These are phyloP conservation scores for Neopelma chrysocephalum DNA, from an alignment of 2,797 vertebrate species.

Conservation along the genomic window DNA sequence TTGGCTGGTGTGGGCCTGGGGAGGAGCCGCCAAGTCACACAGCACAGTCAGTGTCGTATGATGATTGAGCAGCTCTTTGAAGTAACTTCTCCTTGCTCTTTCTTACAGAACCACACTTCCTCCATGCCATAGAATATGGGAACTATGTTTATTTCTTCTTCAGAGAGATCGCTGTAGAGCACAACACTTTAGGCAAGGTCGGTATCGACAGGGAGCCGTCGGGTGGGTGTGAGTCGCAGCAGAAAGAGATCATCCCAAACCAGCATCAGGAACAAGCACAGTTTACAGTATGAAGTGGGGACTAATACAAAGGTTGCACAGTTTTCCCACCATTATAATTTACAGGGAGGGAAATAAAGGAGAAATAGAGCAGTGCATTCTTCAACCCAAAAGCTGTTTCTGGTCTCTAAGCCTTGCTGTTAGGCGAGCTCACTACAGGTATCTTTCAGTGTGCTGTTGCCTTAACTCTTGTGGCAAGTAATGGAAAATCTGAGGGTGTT, in stretches of 20 bases:
- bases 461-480: slow-evolving; percentile 28
- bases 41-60: neutral
- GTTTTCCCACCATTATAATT: neutral
- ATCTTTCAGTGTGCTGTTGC: slow-evolving; percentile 2
- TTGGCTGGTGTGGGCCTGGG: neutral
- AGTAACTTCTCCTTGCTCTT: slow-evolving; percentile 36
- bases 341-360: neutral
- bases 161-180: slow-evolving; percentile 96
- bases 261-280: neutral
- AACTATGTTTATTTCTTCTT: slow-evolving; percentile 99
- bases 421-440: neutral
- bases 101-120: slow-evolving; percentile 94
- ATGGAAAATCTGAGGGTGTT: slow-evolving; percentile 29
- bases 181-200: slow-evolving; percentile 98
- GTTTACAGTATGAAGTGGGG: neutral
- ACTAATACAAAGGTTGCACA: neutral
- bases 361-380: neutral
- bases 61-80: neutral
- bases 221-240: neutral
- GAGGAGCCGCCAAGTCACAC: neutral
- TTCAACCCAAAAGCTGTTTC: neutral
- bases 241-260: neutral
- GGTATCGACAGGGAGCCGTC: neutral
- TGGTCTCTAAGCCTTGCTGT: neutral
- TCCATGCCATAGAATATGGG: slow-evolving; percentile 96